Percentiles rank a stretch among this genome's conserved stretches.
These are phyloP conservation scores for Patagioenas fasciata DNA, from an alignment of 2,113 vertebrate species.

Conservation along the genomic window DNA sequence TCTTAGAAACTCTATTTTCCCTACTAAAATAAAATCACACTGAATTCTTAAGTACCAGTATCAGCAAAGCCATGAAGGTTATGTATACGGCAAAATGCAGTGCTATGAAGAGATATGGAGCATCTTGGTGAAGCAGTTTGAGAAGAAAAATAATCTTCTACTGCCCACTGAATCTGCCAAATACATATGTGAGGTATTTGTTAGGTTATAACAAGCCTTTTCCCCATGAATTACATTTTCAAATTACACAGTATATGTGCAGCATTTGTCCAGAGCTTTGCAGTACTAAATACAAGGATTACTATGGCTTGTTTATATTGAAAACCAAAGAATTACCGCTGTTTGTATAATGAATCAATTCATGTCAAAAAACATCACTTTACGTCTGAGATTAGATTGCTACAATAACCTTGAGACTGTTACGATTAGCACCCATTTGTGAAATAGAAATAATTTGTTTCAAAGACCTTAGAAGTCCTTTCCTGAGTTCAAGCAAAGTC, in stretches of 20 bases:
- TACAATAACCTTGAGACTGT: neutral
- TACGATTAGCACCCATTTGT: neutral
- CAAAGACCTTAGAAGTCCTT: neutral
- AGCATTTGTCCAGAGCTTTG: neutral
- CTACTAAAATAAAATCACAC: neutral
- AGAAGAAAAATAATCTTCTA: neutral
- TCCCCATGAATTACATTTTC: neutral
- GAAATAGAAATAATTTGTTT: neutral
- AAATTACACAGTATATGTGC: neutral
- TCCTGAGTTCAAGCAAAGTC: neutral
- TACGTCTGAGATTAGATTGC: neutral
- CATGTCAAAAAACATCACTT: conserved; percentile 13
- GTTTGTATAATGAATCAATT: neutral
- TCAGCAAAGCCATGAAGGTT: neutral
- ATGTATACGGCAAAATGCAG: neutral
- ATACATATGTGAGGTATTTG: neutral
- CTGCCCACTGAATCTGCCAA: neutral
- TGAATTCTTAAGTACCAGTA: neutral
- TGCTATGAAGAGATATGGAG: neutral
- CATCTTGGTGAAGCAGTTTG: neutral
- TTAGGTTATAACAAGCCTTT: neutral
- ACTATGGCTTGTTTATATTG: neutral
- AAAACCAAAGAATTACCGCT: neutral
- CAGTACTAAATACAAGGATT: neutral
- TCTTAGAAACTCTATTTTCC: neutral